Conservation (phyloP, 37 sponge, comb jelly and placozoan species). For the Hormiphora californensis region DNA sequence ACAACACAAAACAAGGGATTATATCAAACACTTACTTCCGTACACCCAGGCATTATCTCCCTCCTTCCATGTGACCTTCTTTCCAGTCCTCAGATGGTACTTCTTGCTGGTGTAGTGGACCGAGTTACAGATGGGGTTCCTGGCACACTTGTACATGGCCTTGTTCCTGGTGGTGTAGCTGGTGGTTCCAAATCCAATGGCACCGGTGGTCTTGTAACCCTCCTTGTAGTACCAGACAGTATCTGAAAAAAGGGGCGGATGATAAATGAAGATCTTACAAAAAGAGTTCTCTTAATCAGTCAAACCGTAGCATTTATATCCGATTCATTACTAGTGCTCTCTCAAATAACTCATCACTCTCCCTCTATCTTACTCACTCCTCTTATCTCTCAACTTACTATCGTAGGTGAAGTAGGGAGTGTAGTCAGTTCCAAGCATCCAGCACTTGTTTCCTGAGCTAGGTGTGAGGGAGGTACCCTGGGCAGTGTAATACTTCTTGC, state of each 20-base stretch:
- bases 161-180: neutral
- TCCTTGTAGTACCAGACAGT: neutral
- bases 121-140: neutral
- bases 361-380: too few relatives aligned
- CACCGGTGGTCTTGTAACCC: neutral
- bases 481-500: neutral
- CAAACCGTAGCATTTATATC: too few relatives aligned
- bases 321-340: too few relatives aligned
- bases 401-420: neutral
- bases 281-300: too few relatives aligned
- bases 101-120: slow-evolving; percentile 8
- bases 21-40: slow-evolving; percentile 15
- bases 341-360: too few relatives aligned
- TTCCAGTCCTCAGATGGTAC: neutral
- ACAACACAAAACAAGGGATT: too few relatives aligned
- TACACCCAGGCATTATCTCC: neutral
- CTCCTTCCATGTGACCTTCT: neutral
- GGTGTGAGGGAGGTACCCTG: neutral
- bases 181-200: neutral
- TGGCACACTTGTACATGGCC: neutral
- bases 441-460: neutral
- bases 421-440: neutral
- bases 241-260: too few relatives aligned
- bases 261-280: too few relatives aligned
- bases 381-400: too few relatives aligned